Evolutionary conservation across 2,888 invertebrate species (phyloP).

Genomic region (Tuta absoluta): DNA sequence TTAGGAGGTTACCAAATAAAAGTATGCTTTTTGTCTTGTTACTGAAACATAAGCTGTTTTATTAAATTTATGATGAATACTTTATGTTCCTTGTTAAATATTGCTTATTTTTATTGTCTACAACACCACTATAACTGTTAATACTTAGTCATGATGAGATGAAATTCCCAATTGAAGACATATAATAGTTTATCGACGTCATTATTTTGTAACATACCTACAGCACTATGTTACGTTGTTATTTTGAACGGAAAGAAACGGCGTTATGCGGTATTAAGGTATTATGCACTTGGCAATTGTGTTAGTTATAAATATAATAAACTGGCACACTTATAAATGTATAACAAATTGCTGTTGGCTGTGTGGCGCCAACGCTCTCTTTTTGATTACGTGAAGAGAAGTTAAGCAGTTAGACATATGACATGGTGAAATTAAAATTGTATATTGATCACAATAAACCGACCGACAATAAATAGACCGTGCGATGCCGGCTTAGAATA

Average conservation of each 20-base stretch:
- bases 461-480: too few species aligned
- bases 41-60: too few species aligned
- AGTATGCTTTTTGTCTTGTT: too few species aligned
- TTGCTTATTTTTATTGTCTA: too few species aligned
- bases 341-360: background rate
- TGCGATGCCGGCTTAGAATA: too few species aligned
- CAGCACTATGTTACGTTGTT: conserved; percentile 1
- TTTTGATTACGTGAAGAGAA: conserved; percentile 2
- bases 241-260: conserved; percentile 4
- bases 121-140: too few species aligned
- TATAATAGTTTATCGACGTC: background rate
- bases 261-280: background rate
- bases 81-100: too few species aligned
- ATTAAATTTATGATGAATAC: too few species aligned
- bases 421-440: background rate
- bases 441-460: too few species aligned
- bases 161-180: too few species aligned
- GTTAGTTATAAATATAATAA: conserved; percentile 14
- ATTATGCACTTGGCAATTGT: conserved; percentile 15
- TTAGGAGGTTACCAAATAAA: too few species aligned
- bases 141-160: too few species aligned
- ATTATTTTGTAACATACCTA: background rate
- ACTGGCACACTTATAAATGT: background rate
- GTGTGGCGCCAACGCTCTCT: conserved; percentile 6
- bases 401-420: background rate